These are phyloP conservation scores for Callinectes sapidus DNA, from an alignment of 2,888 invertebrate genomes.

Conservation along the genomic window DNA sequence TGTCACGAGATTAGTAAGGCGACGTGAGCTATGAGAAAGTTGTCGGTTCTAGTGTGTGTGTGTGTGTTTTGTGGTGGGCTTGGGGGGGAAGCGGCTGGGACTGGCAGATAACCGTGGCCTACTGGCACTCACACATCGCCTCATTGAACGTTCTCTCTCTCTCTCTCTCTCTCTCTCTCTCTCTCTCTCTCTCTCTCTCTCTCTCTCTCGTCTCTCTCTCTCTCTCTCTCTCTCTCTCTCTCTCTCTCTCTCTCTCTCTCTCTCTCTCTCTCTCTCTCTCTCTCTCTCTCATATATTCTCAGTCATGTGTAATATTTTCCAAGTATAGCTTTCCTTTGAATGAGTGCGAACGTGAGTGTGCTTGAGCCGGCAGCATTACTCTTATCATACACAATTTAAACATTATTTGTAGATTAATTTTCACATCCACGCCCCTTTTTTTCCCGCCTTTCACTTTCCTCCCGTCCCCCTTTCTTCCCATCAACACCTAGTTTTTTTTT, in stretches of 20 bases:
- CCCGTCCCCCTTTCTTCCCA: neutral
- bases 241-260: conserved; percentile 23
- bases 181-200: conserved; percentile 39
- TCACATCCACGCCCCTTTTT: neutral
- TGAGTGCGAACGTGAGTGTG: neutral
- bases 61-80: neutral
- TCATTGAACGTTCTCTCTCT: neutral
- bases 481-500: neutral
- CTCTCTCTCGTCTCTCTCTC: conserved; percentile 36
- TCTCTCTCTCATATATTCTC: neutral
- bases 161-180: conserved; percentile 40
- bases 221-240: conserved; percentile 36
- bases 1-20: neutral
- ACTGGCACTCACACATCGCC: neutral
- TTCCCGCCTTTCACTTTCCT: neutral
- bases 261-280: conserved; percentile 40
- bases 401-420: too few relatives aligned
- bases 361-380: neutral
- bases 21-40: neutral
- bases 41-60: conserved; percentile 1
- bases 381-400: too few relatives aligned
- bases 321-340: neutral
- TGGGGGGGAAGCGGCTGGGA: neutral
- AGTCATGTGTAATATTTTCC: neutral
- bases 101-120: conserved; percentile 11